Conservation (phyloP, 2,113 vertebrate genomes). For the Perccottus glenii region DNA sequence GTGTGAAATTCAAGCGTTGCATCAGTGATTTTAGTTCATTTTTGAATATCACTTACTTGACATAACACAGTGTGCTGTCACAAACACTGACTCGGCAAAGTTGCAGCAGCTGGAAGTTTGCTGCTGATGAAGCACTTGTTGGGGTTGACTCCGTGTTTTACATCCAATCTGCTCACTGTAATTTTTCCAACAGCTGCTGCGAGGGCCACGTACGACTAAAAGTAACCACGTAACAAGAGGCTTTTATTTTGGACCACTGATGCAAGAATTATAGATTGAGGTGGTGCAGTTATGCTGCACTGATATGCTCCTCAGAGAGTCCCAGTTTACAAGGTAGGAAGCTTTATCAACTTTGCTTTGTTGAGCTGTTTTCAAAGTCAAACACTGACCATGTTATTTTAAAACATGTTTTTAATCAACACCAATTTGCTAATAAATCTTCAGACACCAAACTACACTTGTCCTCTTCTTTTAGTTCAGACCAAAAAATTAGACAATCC, state of each 20-base stretch:
- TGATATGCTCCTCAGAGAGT: too few relatives aligned
- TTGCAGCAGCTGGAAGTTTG: conserved; percentile 31
- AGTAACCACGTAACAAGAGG: background rate
- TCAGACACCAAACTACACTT: too few relatives aligned
- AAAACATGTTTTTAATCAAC: too few relatives aligned
- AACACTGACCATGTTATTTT: too few relatives aligned
- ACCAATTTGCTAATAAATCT: too few relatives aligned
- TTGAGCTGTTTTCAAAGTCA: too few relatives aligned
- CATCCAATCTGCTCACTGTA: conserved; percentile 40
- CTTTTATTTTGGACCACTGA: conserved; percentile 15
- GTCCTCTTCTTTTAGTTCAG: too few relatives aligned
- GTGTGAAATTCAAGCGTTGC: background rate
- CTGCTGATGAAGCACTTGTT: conserved; percentile 58
- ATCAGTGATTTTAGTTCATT: background rate
- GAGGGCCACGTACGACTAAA: background rate
- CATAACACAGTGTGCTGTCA: conserved; percentile 13
- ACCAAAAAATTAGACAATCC: too few relatives aligned
- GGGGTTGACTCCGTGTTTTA: conserved; percentile 64
- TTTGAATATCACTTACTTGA: background rate
- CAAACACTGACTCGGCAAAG: conserved; percentile 34
- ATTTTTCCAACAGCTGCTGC: conserved; percentile 33
- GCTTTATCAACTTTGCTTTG: too few relatives aligned
- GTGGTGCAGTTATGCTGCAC: background rate
- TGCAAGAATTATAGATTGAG: conserved; percentile 6
- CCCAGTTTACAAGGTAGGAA: too few relatives aligned